phyloP scores from a whole-genome alignment of 2,113 vertebrate genomes.

The Puffinus mauretanicus region DNA sequence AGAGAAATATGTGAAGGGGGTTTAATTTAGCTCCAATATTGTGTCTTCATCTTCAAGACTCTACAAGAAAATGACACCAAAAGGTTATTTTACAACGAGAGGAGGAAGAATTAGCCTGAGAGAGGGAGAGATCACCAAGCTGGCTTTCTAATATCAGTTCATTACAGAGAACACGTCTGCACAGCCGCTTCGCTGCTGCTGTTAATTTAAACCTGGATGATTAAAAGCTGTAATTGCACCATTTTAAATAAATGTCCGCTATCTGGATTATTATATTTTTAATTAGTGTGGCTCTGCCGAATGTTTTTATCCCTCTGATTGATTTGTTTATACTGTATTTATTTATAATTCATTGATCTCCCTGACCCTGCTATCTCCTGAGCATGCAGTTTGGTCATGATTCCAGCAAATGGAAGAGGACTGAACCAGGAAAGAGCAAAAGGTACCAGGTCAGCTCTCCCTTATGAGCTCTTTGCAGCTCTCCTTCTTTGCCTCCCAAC shows the following conservation, averaged over 20 bases:
- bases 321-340: slow-evolving; percentile 63
- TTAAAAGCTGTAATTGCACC: slow-evolving; percentile 64
- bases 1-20: slow-evolving; percentile 57
- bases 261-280: slow-evolving; percentile 68
- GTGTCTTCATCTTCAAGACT: slow-evolving; percentile 59
- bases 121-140: slow-evolving; percentile 9
- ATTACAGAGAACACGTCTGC: slow-evolving; percentile 1
- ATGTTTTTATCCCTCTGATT: slow-evolving; percentile 64
- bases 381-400: background rate
- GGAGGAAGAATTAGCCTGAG: slow-evolving; percentile 26
- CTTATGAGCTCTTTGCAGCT: background rate
- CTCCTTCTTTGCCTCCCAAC: background rate
- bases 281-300: slow-evolving; percentile 43
- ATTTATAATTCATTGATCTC: slow-evolving; percentile 60
- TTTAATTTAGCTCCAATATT: slow-evolving; percentile 66
- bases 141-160: slow-evolving; percentile 54
- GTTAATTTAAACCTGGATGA: slow-evolving; percentile 61
- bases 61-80: slow-evolving; percentile 49
- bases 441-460: slow-evolving; percentile 13
- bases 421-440: slow-evolving; percentile 28
- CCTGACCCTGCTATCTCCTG: slow-evolving; percentile 13
- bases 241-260: slow-evolving; percentile 61
- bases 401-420: slow-evolving; percentile 33
- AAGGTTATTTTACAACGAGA: slow-evolving; percentile 50
- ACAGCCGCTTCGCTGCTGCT: background rate